phyloP scores from a whole-genome alignment of 2,888 invertebrate species.

The Chymomyza fuscimana region DNA sequence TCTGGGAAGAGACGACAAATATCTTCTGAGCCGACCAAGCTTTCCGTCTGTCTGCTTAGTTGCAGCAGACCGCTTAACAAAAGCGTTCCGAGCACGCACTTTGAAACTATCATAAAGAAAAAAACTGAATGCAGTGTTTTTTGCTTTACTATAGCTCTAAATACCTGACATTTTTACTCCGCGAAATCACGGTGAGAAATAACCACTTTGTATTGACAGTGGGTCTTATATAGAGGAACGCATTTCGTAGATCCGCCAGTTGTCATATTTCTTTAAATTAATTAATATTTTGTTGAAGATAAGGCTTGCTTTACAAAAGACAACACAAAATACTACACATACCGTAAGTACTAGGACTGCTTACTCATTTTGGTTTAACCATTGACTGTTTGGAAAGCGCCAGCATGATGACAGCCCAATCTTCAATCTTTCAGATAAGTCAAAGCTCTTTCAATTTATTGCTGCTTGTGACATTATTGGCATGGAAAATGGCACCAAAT shows the following conservation, averaged over 20 bases:
- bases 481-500: background rate
- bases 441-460: background rate
- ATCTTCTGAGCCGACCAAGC: slow-evolving; percentile 44
- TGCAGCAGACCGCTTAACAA: slow-evolving; percentile 36
- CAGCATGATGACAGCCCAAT: background rate
- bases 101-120: background rate
- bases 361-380: background rate
- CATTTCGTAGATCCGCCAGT: background rate
- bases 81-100: slow-evolving; percentile 13
- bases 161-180: slow-evolving; percentile 3
- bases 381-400: background rate
- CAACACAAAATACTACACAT: background rate
- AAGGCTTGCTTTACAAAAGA: background rate
- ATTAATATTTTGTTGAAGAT: background rate
- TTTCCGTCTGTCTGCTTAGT: slow-evolving; percentile 48
- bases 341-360: background rate
- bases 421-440: background rate
- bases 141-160: background rate
- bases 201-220: background rate
- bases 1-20: slow-evolving; percentile 66
- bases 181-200: background rate
- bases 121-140: too few species aligned
- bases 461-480: background rate
- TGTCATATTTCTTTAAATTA: background rate
- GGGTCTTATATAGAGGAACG: background rate